phyloP scores from a whole-genome alignment of 2,888 invertebrate species.

The Aelia acuminata region DNA sequence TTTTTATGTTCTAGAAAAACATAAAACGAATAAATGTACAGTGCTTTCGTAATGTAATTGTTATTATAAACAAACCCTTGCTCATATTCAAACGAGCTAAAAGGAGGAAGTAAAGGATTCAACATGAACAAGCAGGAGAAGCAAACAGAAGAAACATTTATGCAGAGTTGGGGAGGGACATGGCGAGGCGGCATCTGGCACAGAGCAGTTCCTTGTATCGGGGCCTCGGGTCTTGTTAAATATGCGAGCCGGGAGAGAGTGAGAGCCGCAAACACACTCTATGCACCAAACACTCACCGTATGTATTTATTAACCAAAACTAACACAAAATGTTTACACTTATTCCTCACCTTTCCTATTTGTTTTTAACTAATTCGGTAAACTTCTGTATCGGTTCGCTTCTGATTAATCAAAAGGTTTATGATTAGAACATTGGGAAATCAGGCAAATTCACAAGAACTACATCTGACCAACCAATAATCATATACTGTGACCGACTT shows the following conservation, averaged over 20 bases:
- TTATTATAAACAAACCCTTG: not conserved
- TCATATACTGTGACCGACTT: no score
- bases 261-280: slow-evolving; percentile 10
- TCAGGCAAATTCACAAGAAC: no score
- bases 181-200: not conserved
- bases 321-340: slow-evolving; percentile 21
- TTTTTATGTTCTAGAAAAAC: no score
- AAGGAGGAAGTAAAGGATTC: not conserved
- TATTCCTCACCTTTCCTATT: slow-evolving; percentile 1
- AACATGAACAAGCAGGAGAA: not conserved
- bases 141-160: slow-evolving; percentile 25
- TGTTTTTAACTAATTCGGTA: slow-evolving; percentile 40
- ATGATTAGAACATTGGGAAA: not conserved
- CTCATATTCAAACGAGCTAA: not conserved
- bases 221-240: not conserved
- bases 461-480: no score
- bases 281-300: not conserved
- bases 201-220: not conserved
- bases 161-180: not conserved
- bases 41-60: not conserved
- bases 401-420: not conserved
- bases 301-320: slow-evolving; percentile 14
- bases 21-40: not conserved
- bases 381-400: not conserved
- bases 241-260: slow-evolving; percentile 21